These are phyloP conservation scores for Haemorhous mexicanus DNA, from an alignment of 2,113 vertebrate species.

Conservation along the genomic window DNA sequence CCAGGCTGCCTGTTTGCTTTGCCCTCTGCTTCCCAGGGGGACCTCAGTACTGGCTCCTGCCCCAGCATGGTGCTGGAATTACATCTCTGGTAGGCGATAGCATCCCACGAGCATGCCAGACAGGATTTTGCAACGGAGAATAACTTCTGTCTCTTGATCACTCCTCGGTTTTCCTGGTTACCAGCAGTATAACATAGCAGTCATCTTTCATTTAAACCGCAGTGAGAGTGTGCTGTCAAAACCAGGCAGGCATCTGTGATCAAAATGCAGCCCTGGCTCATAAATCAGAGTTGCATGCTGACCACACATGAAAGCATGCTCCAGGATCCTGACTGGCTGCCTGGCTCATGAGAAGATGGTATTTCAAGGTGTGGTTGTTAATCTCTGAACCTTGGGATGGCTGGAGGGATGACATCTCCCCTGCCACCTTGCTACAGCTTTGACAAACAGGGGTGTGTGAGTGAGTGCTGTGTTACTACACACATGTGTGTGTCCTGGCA, in stretches of 20 bases:
- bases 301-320: not conserved
- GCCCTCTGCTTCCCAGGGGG: not conserved
- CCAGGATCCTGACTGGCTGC: not conserved
- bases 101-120: not conserved
- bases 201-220: not conserved
- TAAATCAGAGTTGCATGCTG: not conserved
- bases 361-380: not conserved
- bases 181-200: not conserved
- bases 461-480: not conserved
- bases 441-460: not conserved
- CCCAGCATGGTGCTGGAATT: not conserved
- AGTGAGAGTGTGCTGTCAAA: not conserved
- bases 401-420: not conserved
- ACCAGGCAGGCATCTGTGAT: not conserved
- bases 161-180: not conserved
- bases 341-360: not conserved
- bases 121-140: not conserved
- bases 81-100: not conserved
- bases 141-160: not conserved
- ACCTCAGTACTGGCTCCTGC: not conserved
- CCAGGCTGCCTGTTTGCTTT: constrained; percentile 43
- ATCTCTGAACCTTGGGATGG: not conserved
- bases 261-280: not conserved
- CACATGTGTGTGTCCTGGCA: not conserved
- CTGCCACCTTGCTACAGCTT: not conserved